phyloP scores from a whole-genome alignment of 2,888 invertebrate species.

The Orchesellides sinensis region DNA sequence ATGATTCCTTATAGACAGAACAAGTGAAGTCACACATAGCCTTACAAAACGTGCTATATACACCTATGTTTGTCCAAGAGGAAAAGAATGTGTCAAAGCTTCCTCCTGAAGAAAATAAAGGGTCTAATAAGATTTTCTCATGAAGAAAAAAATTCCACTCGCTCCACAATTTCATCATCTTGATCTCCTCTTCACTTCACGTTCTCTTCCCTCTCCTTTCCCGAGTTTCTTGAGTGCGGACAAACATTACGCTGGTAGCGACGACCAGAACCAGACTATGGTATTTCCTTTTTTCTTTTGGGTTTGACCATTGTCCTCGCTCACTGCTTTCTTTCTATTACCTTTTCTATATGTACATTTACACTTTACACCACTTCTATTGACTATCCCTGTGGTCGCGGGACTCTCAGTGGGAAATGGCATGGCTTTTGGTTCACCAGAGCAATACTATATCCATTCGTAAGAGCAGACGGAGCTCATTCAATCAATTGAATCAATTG shows the following conservation, averaged over 20 bases:
- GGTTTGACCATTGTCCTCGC: too few species aligned
- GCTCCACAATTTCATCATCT: conserved; percentile 51
- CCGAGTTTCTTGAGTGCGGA: background rate
- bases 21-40: too few species aligned
- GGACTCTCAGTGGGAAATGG: background rate
- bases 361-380: too few species aligned
- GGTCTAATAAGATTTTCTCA: background rate
- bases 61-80: background rate
- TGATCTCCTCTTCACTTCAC: conserved; percentile 19
- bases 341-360: too few species aligned
- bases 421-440: background rate
- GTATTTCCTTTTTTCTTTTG: conserved; percentile 24
- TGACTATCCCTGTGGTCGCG: too few species aligned
- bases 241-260: background rate
- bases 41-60: background rate
- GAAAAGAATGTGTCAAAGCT: conserved; percentile 34
- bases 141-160: background rate
- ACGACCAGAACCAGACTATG: too few species aligned
- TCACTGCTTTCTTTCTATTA: background rate
- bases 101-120: background rate
- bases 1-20: background rate
- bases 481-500: conserved; percentile 60
- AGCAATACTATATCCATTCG: conserved; percentile 5
- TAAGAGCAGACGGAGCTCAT: conserved; percentile 21
- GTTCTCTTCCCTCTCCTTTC: background rate